A percentile compares a stretch with the other conserved stretches of the same genome.
Evolutionary conservation across 2,888 invertebrate genomes (phyloP).

Genomic region (Polietes domitor): DNA sequence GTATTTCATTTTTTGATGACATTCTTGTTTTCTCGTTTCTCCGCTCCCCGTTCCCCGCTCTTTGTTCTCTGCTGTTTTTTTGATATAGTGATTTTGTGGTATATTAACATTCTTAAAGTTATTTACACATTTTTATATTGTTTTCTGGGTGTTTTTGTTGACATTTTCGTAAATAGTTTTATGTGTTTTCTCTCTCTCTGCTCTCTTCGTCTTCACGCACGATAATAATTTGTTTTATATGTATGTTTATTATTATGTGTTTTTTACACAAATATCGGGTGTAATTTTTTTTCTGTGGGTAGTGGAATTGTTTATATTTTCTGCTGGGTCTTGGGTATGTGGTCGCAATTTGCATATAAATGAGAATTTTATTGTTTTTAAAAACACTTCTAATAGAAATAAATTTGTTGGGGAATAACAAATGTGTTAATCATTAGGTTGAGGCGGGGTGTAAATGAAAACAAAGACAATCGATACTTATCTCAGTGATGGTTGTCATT

Average conservation of each 20-base stretch:
- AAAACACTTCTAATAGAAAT: constrained; percentile 16
- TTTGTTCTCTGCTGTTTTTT: not conserved
- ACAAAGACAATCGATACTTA: not conserved
- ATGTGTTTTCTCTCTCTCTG: not conserved
- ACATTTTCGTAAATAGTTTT: constrained; percentile 54
- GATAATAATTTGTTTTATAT: constrained; percentile 31
- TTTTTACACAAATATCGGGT: constrained; percentile 13
- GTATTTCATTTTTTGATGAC: constrained; percentile 50
- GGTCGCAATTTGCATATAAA: constrained; percentile 55
- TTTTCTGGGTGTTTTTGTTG: constrained; percentile 33
- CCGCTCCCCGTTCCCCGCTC: not conserved
- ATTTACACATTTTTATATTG: constrained; percentile 43
- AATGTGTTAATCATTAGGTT: constrained; percentile 13
- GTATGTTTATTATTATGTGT: constrained; percentile 49
- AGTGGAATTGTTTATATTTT: constrained; percentile 52
- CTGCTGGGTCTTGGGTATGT: constrained; percentile 16
- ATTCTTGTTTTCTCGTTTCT: constrained; percentile 37
- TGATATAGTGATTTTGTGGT: constrained; percentile 47
- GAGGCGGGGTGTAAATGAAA: not conserved
- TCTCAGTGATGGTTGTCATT: not conserved
- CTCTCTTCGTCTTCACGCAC: not conserved
- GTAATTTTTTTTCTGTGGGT: not conserved
- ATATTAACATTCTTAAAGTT: constrained; percentile 56
- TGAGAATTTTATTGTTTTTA: constrained; percentile 49
- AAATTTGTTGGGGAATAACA: not conserved